Evolutionary conservation across 1,140 invertebrate species (phyloP).

Genomic region (Papilio aristodemus): DNA sequence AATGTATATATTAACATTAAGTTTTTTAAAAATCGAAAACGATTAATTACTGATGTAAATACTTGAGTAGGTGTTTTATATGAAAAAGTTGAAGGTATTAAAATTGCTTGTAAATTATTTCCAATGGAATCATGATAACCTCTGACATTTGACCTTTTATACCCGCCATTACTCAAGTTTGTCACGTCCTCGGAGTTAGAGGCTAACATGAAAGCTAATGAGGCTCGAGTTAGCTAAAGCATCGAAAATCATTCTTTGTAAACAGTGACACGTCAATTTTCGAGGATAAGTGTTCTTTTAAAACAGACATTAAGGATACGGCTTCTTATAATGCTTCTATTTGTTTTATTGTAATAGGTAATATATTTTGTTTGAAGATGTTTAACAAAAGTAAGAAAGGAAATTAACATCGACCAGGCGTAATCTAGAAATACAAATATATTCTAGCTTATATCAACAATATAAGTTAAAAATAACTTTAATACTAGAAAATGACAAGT

Average conservation of each 20-base stretch:
- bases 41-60: slow-evolving; percentile 5
- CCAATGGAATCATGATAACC: slow-evolving; percentile 22
- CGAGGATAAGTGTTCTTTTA: not conserved
- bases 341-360: not conserved
- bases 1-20: no score
- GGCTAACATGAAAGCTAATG: slow-evolving; percentile 35
- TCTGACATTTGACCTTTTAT: slow-evolving; percentile 21
- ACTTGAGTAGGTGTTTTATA: slow-evolving; percentile 8
- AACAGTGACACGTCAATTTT: slow-evolving; percentile 23
- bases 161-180: slow-evolving; percentile 30
- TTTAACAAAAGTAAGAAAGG: no score
- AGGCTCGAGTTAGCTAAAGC: slow-evolving; percentile 19
- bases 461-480: no score
- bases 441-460: no score
- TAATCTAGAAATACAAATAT: no score
- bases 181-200: slow-evolving; percentile 27
- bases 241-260: slow-evolving; percentile 22
- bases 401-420: no score
- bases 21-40: not conserved
- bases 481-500: no score
- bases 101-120: slow-evolving; percentile 31
- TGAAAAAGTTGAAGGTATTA: slow-evolving; percentile 14
- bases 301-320: not conserved
- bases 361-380: not conserved
- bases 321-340: not conserved